phyloP scores from a whole-genome alignment of 2,888 invertebrate species.

The Kryphioiulus occultus region DNA sequence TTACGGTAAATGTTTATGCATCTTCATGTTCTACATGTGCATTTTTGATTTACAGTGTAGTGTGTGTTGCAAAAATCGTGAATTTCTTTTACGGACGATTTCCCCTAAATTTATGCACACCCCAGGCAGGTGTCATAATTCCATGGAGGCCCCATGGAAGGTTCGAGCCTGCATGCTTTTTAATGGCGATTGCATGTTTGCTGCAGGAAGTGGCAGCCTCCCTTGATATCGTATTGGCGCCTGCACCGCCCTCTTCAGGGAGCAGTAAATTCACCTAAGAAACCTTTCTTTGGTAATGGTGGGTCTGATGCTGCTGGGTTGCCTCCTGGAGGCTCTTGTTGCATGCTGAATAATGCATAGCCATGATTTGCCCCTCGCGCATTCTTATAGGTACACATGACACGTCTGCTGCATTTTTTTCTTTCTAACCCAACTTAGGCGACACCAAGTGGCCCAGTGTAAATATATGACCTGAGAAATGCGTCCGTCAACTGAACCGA shows the following conservation, averaged over 20 bases:
- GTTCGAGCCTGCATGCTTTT: background rate
- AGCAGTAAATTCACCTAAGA: background rate
- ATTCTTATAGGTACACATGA: background rate
- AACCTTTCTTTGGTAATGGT: slow-evolving; percentile 9
- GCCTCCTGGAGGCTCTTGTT: slow-evolving; percentile 13
- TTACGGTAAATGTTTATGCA: too few species aligned
- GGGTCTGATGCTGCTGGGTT: background rate
- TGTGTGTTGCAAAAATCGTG: too few species aligned
- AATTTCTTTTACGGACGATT: too few species aligned
- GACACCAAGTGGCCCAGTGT: background rate
- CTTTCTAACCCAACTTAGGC: background rate
- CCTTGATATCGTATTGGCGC: slow-evolving; percentile 13
- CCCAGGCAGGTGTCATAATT: background rate
- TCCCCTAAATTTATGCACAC: background rate
- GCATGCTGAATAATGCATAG: slow-evolving; percentile 8
- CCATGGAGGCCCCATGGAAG: background rate
- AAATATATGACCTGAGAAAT: background rate
- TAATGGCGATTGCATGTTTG: background rate
- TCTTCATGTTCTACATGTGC: too few species aligned
- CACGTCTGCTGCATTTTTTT: background rate
- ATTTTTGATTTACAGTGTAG: too few species aligned
- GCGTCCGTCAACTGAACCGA: background rate
- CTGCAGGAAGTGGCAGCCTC: background rate
- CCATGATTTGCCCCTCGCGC: slow-evolving; percentile 12
- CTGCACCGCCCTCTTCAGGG: background rate